Evolutionary conservation across 2,888 invertebrate genomes (phyloP), one percentile per base, ranked within the genome.

Genomic region (Melanostoma scalare): DNA sequence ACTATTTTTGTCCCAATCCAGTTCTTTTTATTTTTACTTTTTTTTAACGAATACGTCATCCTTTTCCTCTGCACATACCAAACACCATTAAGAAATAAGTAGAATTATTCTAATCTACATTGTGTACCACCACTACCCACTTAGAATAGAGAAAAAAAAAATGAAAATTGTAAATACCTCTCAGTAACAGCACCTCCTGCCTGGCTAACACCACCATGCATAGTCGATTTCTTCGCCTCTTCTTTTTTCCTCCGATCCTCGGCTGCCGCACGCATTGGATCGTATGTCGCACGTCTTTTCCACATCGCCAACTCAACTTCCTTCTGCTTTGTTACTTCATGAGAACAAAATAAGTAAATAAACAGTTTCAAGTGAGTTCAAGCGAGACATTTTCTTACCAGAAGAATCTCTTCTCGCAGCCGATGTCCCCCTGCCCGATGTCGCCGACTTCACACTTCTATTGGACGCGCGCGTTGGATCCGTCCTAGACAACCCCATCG

Each of bases 211-310:
- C 50, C 50, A 38, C 87, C 79, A 75, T 89, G 89, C 60, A 33
- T 38, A n/a, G 50, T 63, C 9, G 63, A 87, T 85, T 91, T 91
- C 74, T 92, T 92, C 3, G 92, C 93, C 85, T 93, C 90, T 87
- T 93, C 93, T 56, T 93, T 93, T 88, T 94, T 94, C 88, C 93
- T 94, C 88, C 94, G 94, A 33, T 96, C 97, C 89, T 97, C 97
- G 30, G 96, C 96, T 0, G 98, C 98, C 0, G 98, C 97, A 89
- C 95, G 96, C 94, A 96, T 94, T 36, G 98, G 98, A 92, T 99
- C 98, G 91, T 99, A 99, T 87, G 96, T 97, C 88, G 98, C 98
- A 85, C 99, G 93, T 77, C 98, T 93, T 89, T 98, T 97, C 98
- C 98, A 99, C 92, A 98, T 98, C 90, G 97, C 97, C 92, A 97